These are phyloP conservation scores for Cydia strobilella DNA, from an alignment of 1,140 invertebrate genomes.

Conservation along the genomic window DNA sequence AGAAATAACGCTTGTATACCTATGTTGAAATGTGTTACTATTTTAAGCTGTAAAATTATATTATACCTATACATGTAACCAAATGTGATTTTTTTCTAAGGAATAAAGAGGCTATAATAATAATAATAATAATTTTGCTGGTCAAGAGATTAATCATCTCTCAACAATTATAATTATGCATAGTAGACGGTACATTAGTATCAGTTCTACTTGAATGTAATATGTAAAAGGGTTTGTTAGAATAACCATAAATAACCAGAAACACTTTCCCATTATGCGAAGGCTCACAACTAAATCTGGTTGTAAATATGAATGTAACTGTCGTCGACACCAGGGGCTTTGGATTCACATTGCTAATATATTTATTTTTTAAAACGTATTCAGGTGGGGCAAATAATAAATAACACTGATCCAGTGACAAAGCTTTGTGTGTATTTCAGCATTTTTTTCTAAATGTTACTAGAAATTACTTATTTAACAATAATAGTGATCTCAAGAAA, in stretches of 20 bases:
- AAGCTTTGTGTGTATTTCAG: neutral
- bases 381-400: neutral
- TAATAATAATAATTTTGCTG: no score
- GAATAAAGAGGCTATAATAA: no score
- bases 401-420: neutral
- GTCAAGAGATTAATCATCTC: no score
- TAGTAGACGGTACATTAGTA: neutral
- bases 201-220: neutral
- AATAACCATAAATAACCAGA: slow-evolving; percentile 13
- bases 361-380: neutral
- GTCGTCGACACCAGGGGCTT: neutral
- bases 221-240: neutral
- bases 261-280: slow-evolving; percentile 12
- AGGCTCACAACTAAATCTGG: neutral
- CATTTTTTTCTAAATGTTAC: no score
- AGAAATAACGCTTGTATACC: no score
- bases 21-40: no score
- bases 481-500: no score
- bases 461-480: no score
- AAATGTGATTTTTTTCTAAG: no score
- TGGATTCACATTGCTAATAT: neutral
- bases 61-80: no score
- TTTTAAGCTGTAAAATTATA: no score
- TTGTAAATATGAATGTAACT: slow-evolving; percentile 5
- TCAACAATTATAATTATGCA: no score